Conservation (phyloP, 2,797 vertebrate species). For the Anguilla marmorata region DNA sequence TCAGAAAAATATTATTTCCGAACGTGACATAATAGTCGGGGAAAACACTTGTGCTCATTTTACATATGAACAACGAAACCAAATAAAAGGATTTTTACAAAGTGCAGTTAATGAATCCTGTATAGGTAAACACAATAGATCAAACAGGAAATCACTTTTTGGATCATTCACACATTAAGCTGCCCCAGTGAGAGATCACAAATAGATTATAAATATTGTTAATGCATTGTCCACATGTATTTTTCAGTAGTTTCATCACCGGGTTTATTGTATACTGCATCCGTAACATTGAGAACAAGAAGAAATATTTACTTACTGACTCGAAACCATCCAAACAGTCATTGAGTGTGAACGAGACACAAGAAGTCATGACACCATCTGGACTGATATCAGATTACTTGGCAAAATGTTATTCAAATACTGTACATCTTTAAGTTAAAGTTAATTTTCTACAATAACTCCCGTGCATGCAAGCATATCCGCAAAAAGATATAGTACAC, state of each 20-base stretch:
- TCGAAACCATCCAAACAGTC: background rate
- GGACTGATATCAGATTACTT: conserved; percentile 32
- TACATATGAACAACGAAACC: background rate
- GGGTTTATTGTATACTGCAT: background rate
- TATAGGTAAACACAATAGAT: background rate
- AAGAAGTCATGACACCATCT: conserved; percentile 16
- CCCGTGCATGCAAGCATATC: conserved; percentile 54
- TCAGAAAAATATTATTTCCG: background rate
- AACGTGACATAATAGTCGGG: background rate
- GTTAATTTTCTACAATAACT: conserved; percentile 33
- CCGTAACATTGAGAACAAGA: background rate
- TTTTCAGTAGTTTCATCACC: background rate
- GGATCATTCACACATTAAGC: background rate
- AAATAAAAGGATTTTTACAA: background rate
- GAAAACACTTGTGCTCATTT: background rate
- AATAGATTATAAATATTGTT: background rate
- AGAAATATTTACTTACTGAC: background rate
- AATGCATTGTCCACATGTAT: conserved; percentile 4
- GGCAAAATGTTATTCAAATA: conserved; percentile 1
- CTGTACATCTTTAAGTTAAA: conserved; percentile 1
- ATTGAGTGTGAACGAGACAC: background rate
- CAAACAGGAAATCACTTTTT: background rate
- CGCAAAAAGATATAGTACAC: conserved; percentile 38
- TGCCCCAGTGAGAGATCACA: background rate
- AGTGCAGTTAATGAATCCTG: conserved; percentile 3